A percentile compares a stretch with the other conserved stretches of the same genome.
Evolutionary conservation across 2,888 invertebrate genomes (phyloP).

Genomic region (Drosophila paucipuncta): DNA sequence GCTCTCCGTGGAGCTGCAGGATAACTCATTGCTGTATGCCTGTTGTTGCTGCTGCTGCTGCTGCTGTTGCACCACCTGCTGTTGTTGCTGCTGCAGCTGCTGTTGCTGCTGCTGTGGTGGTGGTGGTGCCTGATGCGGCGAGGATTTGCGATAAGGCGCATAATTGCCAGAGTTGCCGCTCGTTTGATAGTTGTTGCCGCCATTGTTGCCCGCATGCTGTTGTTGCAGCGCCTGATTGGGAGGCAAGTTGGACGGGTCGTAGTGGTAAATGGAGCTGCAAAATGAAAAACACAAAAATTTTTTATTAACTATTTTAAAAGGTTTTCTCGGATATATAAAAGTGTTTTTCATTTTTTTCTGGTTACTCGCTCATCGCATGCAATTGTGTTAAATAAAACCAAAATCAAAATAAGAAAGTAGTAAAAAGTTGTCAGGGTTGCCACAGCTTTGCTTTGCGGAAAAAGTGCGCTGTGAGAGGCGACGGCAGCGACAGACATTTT

Average conservation of each 20-base stretch:
- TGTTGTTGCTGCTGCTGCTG: constrained; percentile 51
- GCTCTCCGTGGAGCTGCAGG: constrained; percentile 74
- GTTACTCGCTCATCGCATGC: constrained; percentile 64
- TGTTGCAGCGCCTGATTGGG: constrained; percentile 82
- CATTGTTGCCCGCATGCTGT: constrained; percentile 62
- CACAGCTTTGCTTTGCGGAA: constrained; percentile 41
- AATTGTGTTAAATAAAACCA: constrained; percentile 29
- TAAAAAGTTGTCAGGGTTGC: constrained; percentile 51
- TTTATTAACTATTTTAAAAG: not conserved
- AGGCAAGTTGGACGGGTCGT: constrained; percentile 85
- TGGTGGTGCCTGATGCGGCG: constrained; percentile 69
- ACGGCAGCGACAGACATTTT: constrained; percentile 75
- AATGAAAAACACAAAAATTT: not conserved
- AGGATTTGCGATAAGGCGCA: constrained; percentile 64
- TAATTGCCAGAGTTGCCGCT: constrained; percentile 60
- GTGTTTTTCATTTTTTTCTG: constrained; percentile 13
- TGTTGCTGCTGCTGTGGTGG: constrained; percentile 53
- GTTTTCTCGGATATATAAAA: not conserved
- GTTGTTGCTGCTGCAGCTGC: constrained; percentile 56
- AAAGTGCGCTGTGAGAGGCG: constrained; percentile 57
- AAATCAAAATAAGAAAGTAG: constrained; percentile 36
- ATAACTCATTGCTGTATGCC: constrained; percentile 62
- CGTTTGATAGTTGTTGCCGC: constrained; percentile 57
- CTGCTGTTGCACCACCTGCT: constrained; percentile 36
- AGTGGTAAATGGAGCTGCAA: constrained; percentile 85